Base-by-base conservation (phyloP, 2,888 invertebrate genomes). In the Rhorus exstirpatorius region DNA sequence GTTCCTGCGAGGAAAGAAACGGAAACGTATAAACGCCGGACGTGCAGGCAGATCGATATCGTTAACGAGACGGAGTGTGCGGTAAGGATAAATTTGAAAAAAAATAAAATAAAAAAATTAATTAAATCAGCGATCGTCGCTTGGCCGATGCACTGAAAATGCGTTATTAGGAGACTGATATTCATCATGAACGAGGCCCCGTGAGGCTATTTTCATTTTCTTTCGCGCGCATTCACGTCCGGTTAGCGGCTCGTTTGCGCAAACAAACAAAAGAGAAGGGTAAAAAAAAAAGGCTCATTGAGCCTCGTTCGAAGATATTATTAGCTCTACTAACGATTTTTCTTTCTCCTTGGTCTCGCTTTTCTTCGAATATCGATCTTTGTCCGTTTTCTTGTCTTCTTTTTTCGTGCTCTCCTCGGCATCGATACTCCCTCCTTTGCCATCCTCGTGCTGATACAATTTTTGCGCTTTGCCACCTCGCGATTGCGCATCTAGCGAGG, bases 341-440 rank as follows among this genome's bases (percentile, higher is more conserved):
- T 87, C 87, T 8, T 84, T 84, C 1, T 90, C 90, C 72, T 89
- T 90, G 3, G 85, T 60, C 3, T 89, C 90, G 60, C 81, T 76
- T 83, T 89, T 90, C 81, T 90, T 90, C 19, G 87, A 72, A 3
- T 85, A 83, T 26, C 67, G 68, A 12, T 86, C 84, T 63, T 88
- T 90, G 31, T 90, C 91, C 68, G 53, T 70, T 74, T 88, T 89
- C 80, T 89, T 89, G 0, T 90, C 90, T 85, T 90, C 91, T 81
- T 86, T 89, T 81, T 90, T 89, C 76, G 74, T 77, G 60, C 86
- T 89, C 26, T 89, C 87, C 19, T 90, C 89, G 21, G 58, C 60
- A 70, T 88, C 88, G 49, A 88, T 88, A 17, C 46, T 60, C 51
- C 51, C 71, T 26, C 12, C 70, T 31, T 55, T n/a, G n/a, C 71